These are phyloP conservation scores for Siderastrea radians DNA, from an alignment of 92 coral and sea anemone genomes.

Conservation along the genomic window DNA sequence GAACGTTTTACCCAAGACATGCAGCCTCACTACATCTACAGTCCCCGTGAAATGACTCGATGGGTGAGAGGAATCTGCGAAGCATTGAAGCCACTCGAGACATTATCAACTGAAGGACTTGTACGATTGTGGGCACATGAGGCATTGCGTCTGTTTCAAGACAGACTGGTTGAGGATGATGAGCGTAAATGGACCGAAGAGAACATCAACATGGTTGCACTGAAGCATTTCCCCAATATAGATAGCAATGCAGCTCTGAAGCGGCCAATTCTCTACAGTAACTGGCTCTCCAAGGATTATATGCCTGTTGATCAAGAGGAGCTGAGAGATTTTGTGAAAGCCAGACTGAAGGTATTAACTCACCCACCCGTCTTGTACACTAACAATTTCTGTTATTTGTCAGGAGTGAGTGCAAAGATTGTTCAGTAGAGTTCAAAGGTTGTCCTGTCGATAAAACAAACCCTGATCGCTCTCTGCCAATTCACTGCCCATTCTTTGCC, in stretches of 20 bases:
- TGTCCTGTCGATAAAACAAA: too few species aligned
- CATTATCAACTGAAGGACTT: slow-evolving; percentile 88
- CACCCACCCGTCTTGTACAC: background rate
- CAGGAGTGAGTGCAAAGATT: too few species aligned
- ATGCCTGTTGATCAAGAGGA: slow-evolving; percentile 95
- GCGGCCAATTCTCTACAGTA: slow-evolving; percentile 97
- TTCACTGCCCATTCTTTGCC: too few species aligned
- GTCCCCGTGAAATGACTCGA: slow-evolving; percentile 99
- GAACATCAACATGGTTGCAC: slow-evolving; percentile 86
- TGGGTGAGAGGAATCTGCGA: slow-evolving; percentile 99
- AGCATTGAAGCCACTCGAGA: slow-evolving; percentile 95
- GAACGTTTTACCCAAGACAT: slow-evolving; percentile 99
- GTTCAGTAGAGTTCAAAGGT: too few species aligned
- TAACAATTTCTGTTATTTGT: too few species aligned
- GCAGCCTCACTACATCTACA: slow-evolving; percentile 99
- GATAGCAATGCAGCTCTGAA: slow-evolving; percentile 90
- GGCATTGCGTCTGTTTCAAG: slow-evolving; percentile 96
- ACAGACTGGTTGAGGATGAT: slow-evolving; percentile 98
- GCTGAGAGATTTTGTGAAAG: slow-evolving; percentile 97
- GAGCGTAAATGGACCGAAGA: slow-evolving; percentile 99
- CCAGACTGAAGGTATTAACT: slow-evolving; percentile 87
- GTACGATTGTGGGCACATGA: slow-evolving; percentile 99
- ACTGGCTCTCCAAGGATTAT: slow-evolving; percentile 99
- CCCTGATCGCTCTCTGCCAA: too few species aligned
- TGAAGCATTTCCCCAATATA: slow-evolving; percentile 95